Evolutionary conservation across 2,113 vertebrate species (phyloP), one percentile per base, ranked within the genome.

Genomic region (Cheirogaleus medius): DNA sequence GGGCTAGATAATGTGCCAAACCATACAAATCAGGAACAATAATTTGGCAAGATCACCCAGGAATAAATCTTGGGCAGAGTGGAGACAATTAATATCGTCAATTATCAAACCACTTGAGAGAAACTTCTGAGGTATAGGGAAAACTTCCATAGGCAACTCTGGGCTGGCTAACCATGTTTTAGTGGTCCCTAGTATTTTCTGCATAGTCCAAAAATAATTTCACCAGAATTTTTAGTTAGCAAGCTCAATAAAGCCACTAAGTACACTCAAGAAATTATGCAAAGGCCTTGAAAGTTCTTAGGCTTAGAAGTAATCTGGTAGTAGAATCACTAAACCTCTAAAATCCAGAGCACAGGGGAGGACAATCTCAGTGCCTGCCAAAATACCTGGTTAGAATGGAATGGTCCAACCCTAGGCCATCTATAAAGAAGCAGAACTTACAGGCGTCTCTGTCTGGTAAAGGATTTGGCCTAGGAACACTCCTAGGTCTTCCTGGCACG

Each of bases 41-140:
- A n/a, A 66, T 78, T 83, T 84, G 64, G 21, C 15, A 64, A 20
- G 52, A 76, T 87, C 42, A 94, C 20, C 37, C 27, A 94, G 93
- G 37, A 96, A 83, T 92, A 93, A 94, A 74, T 94, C 85, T 84
- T 90, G 39, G 54, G 39, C 29, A 95, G 44, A 44, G 15, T 88
- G 32, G 66, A 25, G 13, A 29, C 94, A 14, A 77, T 94, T 87
- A 95, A 77, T 87, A 82, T 73, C 74, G 83, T 92, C 58, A 93
- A 0, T 95, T 83, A 91, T 81, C 12, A 78, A 23, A 91, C 25
- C 58, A 94, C 56, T 78, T 71, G 60, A 56, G 23, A 69, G 81
- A 87, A 92, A 83, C 52, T 78, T 93, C 37, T 76, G 64, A 87
- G 77, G 1, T 89, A 74, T 13, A 66, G 42, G 44, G 34, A 81